Evolutionary conservation across 2,797 vertebrate species (phyloP), one percentile per base, ranked within the genome.

Genomic region (Rhinichthys osculus): DNA sequence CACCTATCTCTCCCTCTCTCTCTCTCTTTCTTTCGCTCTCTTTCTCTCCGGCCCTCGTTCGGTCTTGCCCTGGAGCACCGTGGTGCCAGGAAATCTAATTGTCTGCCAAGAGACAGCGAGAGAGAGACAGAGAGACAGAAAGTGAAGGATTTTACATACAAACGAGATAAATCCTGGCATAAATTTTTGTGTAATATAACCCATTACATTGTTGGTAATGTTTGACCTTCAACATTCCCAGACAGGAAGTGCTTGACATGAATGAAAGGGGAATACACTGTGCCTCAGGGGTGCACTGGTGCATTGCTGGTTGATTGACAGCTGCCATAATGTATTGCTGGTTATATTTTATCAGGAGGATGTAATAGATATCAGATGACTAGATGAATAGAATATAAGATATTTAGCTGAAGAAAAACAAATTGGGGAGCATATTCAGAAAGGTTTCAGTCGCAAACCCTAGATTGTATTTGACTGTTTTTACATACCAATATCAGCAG

Each of bases 181-280:
- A 93, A 93, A 89, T 91, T 93, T 93, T 90, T 89, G 90, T 94
- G 93, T 93, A 91, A 91, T 92, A 93, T 94, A 94, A 94, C 92
- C 90, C 89, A 90, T 93, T 90, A 92, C 88, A 92, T 69, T 91
- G 92, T 93, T 92, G 91, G 91, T 92, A 90, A 92, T 91, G 89
- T 93, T 91, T 91, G 91, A 93, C 92, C 92, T 93, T 92, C 92
- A 92, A 92, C 92, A 90, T 93, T 93, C 89, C 91, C 90, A 14
- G 82, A 87, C 87, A 90, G 89, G 89, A 92, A 90, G 88, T 86
- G 88, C 87, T 77, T 85, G 84, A 78, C 81, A 33, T 85, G 76
- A 88, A 88, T 73, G 87, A 86, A 66, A 89, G 90, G 90, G 73
- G 79, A 92, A 88, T 91, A 89, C 83, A 83, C 87, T 92, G 90